A percentile compares a stretch with the other conserved stretches of the same genome.
Evolutionary conservation across 2,113 vertebrate species (phyloP).

Genomic region (Carassius carassius): DNA sequence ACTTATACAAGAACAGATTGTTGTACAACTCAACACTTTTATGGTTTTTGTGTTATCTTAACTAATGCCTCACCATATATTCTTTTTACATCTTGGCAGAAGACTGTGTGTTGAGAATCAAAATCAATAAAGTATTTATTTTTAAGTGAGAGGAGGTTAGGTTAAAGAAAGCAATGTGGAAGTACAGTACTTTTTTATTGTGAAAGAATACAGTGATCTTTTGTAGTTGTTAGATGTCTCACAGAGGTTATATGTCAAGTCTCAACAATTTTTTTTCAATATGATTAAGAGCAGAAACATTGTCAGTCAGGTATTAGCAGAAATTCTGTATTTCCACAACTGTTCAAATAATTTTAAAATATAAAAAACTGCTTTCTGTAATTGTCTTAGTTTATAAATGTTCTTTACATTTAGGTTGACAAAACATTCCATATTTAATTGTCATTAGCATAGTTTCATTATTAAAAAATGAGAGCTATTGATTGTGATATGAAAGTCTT

Average conservation of each 20-base stretch:
- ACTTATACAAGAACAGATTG: conserved; percentile 43
- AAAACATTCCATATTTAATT: too few relatives aligned
- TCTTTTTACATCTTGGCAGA: conserved; percentile 49
- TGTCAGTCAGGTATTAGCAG: not conserved
- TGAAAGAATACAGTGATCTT: not conserved
- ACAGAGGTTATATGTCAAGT: not conserved
- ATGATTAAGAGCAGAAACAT: not conserved
- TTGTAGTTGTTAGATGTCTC: not conserved
- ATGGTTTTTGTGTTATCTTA: conserved; percentile 20
- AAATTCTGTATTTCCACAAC: not conserved
- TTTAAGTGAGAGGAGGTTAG: conserved; percentile 29
- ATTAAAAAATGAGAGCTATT: too few relatives aligned
- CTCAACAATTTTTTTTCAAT: not conserved
- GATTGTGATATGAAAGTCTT: too few relatives aligned
- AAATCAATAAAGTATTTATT: conserved; percentile 30
- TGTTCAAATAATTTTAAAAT: not conserved
- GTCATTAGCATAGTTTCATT: too few relatives aligned
- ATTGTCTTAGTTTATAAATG: not conserved
- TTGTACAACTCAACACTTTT: conserved; percentile 40
- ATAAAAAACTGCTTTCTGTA: not conserved
- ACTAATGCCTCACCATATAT: conserved; percentile 35
- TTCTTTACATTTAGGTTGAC: not conserved
- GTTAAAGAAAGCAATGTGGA: not conserved
- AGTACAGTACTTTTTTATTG: not conserved
- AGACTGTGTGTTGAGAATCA: conserved; percentile 15